Conservation (phyloP, 53 echinoderm and acorn worm species). For the Stichopus horrens region DNA sequence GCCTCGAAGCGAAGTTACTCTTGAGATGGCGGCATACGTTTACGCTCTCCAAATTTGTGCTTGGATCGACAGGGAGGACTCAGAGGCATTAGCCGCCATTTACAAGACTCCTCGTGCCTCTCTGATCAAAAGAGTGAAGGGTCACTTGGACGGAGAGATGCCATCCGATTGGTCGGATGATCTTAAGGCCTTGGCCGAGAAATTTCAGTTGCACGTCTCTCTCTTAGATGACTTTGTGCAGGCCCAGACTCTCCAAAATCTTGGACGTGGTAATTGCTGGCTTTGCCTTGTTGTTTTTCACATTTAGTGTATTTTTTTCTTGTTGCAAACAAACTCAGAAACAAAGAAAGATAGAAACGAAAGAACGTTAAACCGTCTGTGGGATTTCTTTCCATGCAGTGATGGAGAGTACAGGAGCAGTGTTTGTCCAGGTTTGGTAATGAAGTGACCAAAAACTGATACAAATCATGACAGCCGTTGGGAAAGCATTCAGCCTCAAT, state of each 20-base stretch:
- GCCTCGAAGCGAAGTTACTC: slow-evolving; percentile 78
- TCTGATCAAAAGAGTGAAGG: slow-evolving; percentile 64
- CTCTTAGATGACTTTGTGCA: slow-evolving; percentile 88
- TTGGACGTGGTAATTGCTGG: slow-evolving; percentile 73
- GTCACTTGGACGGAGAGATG: slow-evolving; percentile 57
- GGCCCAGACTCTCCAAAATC: slow-evolving; percentile 80
- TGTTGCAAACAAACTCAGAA: too few species aligned
- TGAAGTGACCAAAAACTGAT: too few species aligned
- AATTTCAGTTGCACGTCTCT: slow-evolving; percentile 73
- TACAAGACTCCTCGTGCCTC: slow-evolving; percentile 34
- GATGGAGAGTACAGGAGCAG: too few species aligned
- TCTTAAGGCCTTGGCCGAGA: slow-evolving; percentile 54
- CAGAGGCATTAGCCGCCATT: slow-evolving; percentile 39
- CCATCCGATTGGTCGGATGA: slow-evolving; percentile 72
- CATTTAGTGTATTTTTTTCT: background rate
- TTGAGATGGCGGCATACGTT: slow-evolving; percentile 86
- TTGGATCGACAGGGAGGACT: slow-evolving; percentile 50
- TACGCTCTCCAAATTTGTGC: slow-evolving; percentile 77
- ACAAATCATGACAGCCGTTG: too few species aligned
- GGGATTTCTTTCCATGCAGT: too few species aligned
- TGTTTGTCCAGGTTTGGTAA: too few species aligned
- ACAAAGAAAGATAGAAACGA: too few species aligned
- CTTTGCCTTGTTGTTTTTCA: background rate
- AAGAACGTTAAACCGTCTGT: too few species aligned
- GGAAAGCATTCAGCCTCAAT: too few species aligned